Base-by-base conservation (phyloP, 2,113 vertebrate genomes). In the Antechinus stuartii region DNA sequence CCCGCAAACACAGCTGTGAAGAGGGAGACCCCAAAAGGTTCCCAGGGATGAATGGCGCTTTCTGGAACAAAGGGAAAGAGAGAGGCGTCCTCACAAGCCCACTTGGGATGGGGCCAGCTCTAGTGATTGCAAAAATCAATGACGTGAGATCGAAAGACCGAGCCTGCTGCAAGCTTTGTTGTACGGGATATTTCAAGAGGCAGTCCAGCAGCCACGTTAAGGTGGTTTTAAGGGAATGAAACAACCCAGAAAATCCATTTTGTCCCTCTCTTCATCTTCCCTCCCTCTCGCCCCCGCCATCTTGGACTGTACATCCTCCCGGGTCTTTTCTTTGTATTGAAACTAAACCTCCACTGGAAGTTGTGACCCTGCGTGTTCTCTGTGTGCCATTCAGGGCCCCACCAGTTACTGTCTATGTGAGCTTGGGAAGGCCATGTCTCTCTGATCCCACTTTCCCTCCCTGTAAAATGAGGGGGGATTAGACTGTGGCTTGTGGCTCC, bases 41-140 rank as follows among this genome's bases (percentile, higher is more conserved):
- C 98, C 97, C 98, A 98, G 97, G 98, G 96, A 95, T 97, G 96
- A 97, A 93, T 0, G 54, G 91, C 96, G 89, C 92, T 54, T 84
- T 93, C 61, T 35, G 3, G 54, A 91, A 25, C 89, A 27, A 95
- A 0, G 11, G 55, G 9, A 76, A 55, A 54, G 54, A 0, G 26
- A 91, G 68, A 8, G 9, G 50, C 91, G 96, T 90, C 0, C 76
- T 95, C 91, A 16, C 16, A 53, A 46, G 90, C 91, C 95, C 96
- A 30, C 11, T 2, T 27, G 96, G 24, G 0, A 96, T 47, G 68
- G 89, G 95, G 96, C 94, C 95, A 94, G n/a, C 76, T 91, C 92
- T 16, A 94, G 94, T 61, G 91, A 96, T 93, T 0, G 10, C 23
- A 9, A 89, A 96, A 95, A 94, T 92, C 27, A 96, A 90, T 84